A percentile compares a stretch with the other conserved stretches of the same genome.
These are phyloP conservation scores for Chesias legatella DNA, from an alignment of 2,888 invertebrate species.

Conservation along the genomic window DNA sequence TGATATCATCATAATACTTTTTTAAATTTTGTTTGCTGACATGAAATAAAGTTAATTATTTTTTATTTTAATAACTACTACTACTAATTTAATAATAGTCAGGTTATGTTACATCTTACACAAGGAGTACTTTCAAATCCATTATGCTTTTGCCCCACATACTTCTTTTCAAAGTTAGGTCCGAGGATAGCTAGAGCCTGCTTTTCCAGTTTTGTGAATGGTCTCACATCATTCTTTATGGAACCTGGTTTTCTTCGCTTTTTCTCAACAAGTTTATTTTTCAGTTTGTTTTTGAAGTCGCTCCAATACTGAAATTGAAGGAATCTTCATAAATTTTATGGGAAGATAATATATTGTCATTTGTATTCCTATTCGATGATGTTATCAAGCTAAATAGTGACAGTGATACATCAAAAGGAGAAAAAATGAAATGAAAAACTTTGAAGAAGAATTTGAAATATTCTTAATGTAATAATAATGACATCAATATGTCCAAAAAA, in stretches of 20 bases:
- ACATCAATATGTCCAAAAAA: too few species aligned
- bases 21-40: too few species aligned
- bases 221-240: constrained; percentile 38
- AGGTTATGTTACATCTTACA: constrained; percentile 35
- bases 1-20: too few species aligned
- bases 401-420: too few species aligned
- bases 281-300: constrained; percentile 62
- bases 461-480: too few species aligned
- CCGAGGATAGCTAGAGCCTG: constrained; percentile 51
- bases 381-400: too few species aligned
- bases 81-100: too few species aligned
- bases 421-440: too few species aligned
- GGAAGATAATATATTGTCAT: not conserved
- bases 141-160: constrained; percentile 8
- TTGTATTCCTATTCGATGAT: too few species aligned
- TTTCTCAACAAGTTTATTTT: constrained; percentile 47
- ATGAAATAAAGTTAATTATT: too few species aligned
- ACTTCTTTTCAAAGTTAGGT: constrained; percentile 49
- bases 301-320: constrained; percentile 58
- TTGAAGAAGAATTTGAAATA: too few species aligned
- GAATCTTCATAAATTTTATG: not conserved
- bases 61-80: too few species aligned
- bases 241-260: constrained; percentile 40
- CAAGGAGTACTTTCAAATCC: constrained; percentile 29
- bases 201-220: constrained; percentile 54